Evolutionary conservation across 1,140 invertebrate species (phyloP).

Genomic region (Drosophila pachea): DNA sequence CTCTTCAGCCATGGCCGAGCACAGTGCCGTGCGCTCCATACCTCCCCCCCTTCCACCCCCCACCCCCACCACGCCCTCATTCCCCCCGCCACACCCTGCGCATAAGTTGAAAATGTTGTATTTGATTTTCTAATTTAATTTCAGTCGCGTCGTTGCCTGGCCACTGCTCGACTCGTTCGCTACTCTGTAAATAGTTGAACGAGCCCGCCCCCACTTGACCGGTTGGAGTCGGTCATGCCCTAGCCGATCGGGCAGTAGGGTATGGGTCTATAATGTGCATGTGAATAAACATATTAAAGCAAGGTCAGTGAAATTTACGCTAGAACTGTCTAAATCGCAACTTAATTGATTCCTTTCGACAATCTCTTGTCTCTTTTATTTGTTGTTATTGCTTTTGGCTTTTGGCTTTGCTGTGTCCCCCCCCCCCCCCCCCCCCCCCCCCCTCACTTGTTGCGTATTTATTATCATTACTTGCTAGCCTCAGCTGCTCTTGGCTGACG

Average conservation of each 20-base stretch:
- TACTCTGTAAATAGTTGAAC: background rate
- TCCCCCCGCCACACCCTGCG: constrained; percentile 4
- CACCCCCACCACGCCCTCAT: background rate
- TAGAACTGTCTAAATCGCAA: constrained; percentile 13
- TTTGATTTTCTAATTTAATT: constrained; percentile 72
- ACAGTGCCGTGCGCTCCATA: background rate
- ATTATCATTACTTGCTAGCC: no score
- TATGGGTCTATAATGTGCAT: constrained; percentile 1
- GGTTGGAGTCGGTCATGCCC: background rate
- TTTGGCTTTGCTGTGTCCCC: constrained; percentile 12
- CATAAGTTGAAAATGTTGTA: constrained; percentile 65
- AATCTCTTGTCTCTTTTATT: background rate
- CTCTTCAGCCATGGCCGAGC: no score
- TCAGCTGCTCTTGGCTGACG: no score
- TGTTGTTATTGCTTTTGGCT: constrained; percentile 7
- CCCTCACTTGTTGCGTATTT: no score
- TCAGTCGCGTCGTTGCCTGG: constrained; percentile 19
- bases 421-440: no score
- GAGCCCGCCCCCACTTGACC: background rate
- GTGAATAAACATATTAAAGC: constrained; percentile 21
- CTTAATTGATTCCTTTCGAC: constrained; percentile 52
- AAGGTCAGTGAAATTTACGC: constrained; percentile 58
- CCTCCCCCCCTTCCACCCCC: background rate
- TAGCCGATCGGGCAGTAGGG: no score
- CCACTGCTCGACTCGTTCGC: background rate